Base-by-base conservation (phyloP, 2,113 vertebrate genomes). In the Hippocampus barbouri region DNA sequence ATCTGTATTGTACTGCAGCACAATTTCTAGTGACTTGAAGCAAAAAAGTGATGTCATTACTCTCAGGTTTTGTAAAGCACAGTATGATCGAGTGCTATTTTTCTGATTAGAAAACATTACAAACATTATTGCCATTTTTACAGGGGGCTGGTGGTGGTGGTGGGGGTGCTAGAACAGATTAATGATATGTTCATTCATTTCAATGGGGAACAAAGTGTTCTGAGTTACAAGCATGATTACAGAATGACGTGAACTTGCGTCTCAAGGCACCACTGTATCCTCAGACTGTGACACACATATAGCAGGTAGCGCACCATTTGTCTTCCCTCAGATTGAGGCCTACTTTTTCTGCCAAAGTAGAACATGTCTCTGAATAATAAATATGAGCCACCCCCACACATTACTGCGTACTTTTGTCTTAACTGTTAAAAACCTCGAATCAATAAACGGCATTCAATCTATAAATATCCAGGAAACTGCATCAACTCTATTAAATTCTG, bases 401-500 rank as follows among this genome's bases (percentile, higher is more conserved):
- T 40, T 11, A 38, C 60, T 40, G 16, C 1, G 20, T 82, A 79
- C 79, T 73, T 85, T 59, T 73, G 75, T 40, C 60, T 61, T 20
- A 85, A 85, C 82, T 77, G 82, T 81, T 78, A 70, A 30, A 76
- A 86, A 83, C 77, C 78, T 77, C 68, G 64, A 83, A 86, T 82
- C 80, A 81, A 86, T 86, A 84, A 71, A 20, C 18, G 80, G 63
- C 79, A 80, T 81, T 83, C 86, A 82, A 89, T 88, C 89, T 85
- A 91, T 89, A 85, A 91, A 90, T 89, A 90, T 86, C 91, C 81
- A 81, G 11, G 43, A 64, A 40, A 43, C 41, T 86, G 87, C 81
- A 90, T 82, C 89, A 89, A 89, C 87, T 89, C 85, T 91, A 90
- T 91, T 91, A 91, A 90, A 85, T 76, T 75, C 76, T 57, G 80